Conservation (phyloP, 30 jellyfish, hydroid and myxozoan genomes). For the Hydractinia symbiolongicarpus region DNA sequence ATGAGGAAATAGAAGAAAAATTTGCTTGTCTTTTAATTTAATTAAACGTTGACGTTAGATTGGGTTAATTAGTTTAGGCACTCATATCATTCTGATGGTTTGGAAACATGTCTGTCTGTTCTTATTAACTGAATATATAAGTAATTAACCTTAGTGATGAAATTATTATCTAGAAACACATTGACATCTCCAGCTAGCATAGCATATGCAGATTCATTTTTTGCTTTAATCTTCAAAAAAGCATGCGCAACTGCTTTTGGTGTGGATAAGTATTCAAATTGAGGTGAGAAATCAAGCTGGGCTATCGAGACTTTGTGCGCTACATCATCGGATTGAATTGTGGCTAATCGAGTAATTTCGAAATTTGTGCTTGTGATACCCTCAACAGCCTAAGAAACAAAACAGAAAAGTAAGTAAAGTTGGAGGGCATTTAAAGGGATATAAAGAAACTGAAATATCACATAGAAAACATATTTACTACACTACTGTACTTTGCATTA, state of each 20-base stretch:
- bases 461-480: too few species aligned
- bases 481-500: too few species aligned
- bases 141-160: slow-evolving; percentile 65
- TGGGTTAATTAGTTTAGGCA: too few species aligned
- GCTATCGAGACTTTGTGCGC: slow-evolving; percentile 84
- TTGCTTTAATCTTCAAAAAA: slow-evolving; percentile 64
- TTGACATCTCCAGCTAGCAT: slow-evolving; percentile 84
- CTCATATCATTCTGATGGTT: too few species aligned
- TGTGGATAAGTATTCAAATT: slow-evolving; percentile 59
- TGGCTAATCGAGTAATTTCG: slow-evolving; percentile 66
- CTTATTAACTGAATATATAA: too few species aligned
- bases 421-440: not conserved
- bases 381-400: slow-evolving; percentile 35
- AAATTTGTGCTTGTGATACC: slow-evolving; percentile 80
- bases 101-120: too few species aligned
- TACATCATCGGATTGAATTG: slow-evolving; percentile 52
- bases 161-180: slow-evolving; percentile 80
- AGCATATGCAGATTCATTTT: slow-evolving; percentile 77
- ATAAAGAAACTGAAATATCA: too few species aligned
- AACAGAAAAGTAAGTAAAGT: not conserved
- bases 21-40: too few species aligned
- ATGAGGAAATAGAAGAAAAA: too few species aligned
- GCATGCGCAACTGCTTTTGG: slow-evolving; percentile 92
- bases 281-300: slow-evolving; percentile 60
- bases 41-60: too few species aligned